Conservation (phyloP, 1,140 invertebrate genomes). For the Leguminivora glycinivorella region DNA sequence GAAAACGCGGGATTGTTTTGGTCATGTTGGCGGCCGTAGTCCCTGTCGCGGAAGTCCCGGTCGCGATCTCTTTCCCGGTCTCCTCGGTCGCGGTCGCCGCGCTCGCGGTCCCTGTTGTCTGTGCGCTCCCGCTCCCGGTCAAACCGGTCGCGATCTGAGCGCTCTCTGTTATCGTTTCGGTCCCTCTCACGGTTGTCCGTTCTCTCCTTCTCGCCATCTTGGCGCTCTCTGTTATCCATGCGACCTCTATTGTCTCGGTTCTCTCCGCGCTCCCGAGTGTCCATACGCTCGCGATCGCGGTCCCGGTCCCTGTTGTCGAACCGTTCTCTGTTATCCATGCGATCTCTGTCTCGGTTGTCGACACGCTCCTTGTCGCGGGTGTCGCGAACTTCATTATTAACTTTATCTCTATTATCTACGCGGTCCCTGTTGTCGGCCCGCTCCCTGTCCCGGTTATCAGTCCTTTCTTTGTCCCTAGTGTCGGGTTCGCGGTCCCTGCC, state of each 20-base stretch:
- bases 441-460: conserved; percentile 37
- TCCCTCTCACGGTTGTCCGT: conserved; percentile 51
- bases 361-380: conserved; percentile 64
- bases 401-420: conserved; percentile 53
- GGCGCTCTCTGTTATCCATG: conserved; percentile 63
- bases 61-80: conserved; percentile 59
- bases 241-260: conserved; percentile 54
- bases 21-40: conserved; percentile 52
- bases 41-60: conserved; percentile 48
- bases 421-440: conserved; percentile 52
- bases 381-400: conserved; percentile 53
- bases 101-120: conserved; percentile 41
- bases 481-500: conserved; percentile 66
- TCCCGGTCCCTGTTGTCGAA: conserved; percentile 52
- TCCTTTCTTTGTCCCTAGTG: conserved; percentile 56
- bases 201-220: conserved; percentile 55
- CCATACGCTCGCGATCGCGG: conserved; percentile 44
- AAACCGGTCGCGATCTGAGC: conserved; percentile 41
- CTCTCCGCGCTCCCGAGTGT: conserved; percentile 50
- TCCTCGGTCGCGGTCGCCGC: conserved; percentile 51
- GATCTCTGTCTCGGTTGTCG: conserved; percentile 58
- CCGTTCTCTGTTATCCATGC: conserved; percentile 56
- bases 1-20: conserved; percentile 80
- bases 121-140: conserved; percentile 41
- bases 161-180: conserved; percentile 49